A percentile compares a stretch with the other conserved stretches of the same genome.
These are phyloP conservation scores for Paguma larvata DNA, from an alignment of 2,797 vertebrate genomes.

Conservation along the genomic window DNA sequence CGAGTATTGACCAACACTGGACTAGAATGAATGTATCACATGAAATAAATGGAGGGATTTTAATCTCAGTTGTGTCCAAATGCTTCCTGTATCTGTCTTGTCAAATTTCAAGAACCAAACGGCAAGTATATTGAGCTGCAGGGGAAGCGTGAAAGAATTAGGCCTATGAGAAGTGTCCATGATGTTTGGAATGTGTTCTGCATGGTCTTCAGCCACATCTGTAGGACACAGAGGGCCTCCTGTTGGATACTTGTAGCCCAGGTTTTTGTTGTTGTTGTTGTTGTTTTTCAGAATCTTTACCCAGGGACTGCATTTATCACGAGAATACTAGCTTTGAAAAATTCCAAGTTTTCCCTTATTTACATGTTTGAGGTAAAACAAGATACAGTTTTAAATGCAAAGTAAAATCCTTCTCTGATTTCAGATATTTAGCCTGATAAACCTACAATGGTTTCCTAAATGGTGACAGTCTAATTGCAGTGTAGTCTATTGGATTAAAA, in stretches of 20 bases:
- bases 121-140: background rate
- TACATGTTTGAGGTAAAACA: background rate
- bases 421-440: background rate
- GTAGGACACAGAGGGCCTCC: background rate
- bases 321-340: background rate
- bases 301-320: background rate
- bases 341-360: background rate
- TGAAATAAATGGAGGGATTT: background rate
- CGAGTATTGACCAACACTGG: background rate
- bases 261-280: background rate
- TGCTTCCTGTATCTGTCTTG: background rate
- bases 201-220: background rate
- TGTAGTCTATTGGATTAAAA: background rate
- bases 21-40: background rate
- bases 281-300: conserved; percentile 17
- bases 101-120: background rate
- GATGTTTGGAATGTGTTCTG: background rate
- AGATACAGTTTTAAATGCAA: background rate
- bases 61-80: background rate
- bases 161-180: fast-evolving
- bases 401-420: background rate
- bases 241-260: background rate
- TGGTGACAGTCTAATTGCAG: background rate
- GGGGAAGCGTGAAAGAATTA: background rate
- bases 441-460: background rate